These are phyloP conservation scores for Lichenostomus cassidix DNA, from an alignment of 2,113 vertebrate genomes.

Conservation along the genomic window DNA sequence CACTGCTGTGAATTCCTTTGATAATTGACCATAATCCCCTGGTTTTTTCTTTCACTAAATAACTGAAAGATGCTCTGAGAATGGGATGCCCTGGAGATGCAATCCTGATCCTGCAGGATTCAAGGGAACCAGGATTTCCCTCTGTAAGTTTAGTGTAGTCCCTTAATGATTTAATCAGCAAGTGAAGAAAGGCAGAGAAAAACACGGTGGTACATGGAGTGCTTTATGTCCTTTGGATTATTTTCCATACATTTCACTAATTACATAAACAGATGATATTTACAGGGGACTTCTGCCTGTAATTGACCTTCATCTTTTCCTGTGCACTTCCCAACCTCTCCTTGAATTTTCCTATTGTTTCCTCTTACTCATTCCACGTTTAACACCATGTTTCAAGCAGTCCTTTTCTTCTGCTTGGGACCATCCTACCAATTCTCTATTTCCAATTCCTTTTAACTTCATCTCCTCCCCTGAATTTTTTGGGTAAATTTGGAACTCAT, in stretches of 20 bases:
- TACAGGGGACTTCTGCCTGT: constrained; percentile 19
- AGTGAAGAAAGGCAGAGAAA: not conserved
- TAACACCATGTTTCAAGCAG: not conserved
- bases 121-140: constrained; percentile 7
- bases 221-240: not conserved
- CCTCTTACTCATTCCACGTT: not conserved
- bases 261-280: constrained; percentile 56
- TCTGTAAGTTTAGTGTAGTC: not conserved
- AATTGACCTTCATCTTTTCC: constrained; percentile 61
- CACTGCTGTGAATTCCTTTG: not conserved
- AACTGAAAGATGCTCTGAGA: not conserved
- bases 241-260: constrained; percentile 61
- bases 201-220: not conserved
- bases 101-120: constrained; percentile 16
- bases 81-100: not conserved
- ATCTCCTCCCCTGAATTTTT: not conserved
- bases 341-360: constrained; percentile 59
- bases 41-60: not conserved
- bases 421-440: not conserved
- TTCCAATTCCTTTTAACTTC: not conserved
- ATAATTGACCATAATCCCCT: not conserved
- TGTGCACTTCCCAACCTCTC: constrained; percentile 38
- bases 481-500: not conserved
- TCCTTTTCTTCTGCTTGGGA: not conserved
- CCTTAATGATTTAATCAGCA: not conserved